Base-by-base conservation (phyloP, 2,888 invertebrate species). In the Eremobia ochroleuca region DNA sequence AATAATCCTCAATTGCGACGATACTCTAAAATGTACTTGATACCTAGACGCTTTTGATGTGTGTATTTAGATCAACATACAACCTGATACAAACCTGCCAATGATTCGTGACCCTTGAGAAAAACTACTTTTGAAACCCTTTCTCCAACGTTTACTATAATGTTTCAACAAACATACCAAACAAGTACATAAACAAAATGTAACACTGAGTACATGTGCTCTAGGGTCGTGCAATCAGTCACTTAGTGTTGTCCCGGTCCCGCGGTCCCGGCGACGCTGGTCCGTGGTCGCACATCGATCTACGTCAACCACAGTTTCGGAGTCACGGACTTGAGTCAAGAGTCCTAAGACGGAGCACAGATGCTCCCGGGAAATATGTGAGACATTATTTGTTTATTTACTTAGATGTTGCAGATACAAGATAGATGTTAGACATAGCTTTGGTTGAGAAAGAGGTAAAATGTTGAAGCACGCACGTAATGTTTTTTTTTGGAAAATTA, bases 241-340 rank as follows among this genome's bases (percentile, higher is more conserved):
- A 94, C 93, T 94, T 94, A 94, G 91, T 83, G 78, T 77, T 79
- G 85, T 83, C 84, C 85, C 72, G 81, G 79, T 65, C 83, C 82
- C 25, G 11, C 68, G 76, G 76, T 49, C 77, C 83, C 67, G 69
- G 52, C 31, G 77, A 89, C 89, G 90, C 72, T 74, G 76, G 82
- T 76, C 79, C 90, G 92, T 88, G 92, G 92, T 91, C 89, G 88
- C 89, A 81, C 94, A 95, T 95, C 95, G 91, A 94, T 95, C 95
- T 93, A 90, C 82, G 94, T 94, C 94, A 89, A 82, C 90, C 90
- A 88, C 93, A 93, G 91, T 94, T 94, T 90, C 55, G 90, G 81
- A 86, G 78, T 82, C 76, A 55, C 67, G 81, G 82, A 77, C 87
- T 84, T 82, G 73, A 82, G 79, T 87, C 84, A 87, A 84, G 84